Percentiles rank a stretch among this genome's conserved stretches.
These are phyloP conservation scores for Bagarius yarrelli DNA, from an alignment of 2,113 vertebrate genomes.

Conservation along the genomic window DNA sequence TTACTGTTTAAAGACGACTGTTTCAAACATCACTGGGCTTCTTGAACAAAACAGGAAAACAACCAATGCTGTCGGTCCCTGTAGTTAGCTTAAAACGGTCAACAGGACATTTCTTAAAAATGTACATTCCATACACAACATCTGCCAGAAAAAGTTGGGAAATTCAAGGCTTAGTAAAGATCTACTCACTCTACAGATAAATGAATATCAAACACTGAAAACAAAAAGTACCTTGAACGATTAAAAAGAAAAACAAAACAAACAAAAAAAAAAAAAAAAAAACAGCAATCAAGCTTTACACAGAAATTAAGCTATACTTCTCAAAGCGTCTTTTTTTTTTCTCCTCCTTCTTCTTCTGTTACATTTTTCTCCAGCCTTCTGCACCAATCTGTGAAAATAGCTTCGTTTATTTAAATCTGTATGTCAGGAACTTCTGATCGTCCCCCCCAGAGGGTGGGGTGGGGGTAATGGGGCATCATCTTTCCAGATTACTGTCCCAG, in stretches of 20 bases:
- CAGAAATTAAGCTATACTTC: background rate
- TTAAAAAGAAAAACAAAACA: no score
- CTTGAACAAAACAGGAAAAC: conserved; percentile 52
- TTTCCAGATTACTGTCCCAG: background rate
- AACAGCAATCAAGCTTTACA: conserved; percentile 47
- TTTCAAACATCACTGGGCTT: conserved; percentile 7
- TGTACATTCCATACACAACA: conserved; percentile 69
- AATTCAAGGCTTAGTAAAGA: conserved; percentile 75
- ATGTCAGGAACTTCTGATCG: background rate
- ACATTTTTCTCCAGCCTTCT: background rate
- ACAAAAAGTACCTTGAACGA: conserved; percentile 13
- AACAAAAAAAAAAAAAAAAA: no score
- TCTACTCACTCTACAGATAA: conserved; percentile 67
- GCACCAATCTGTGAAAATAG: conserved; percentile 16
- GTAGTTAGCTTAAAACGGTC: conserved; percentile 68
- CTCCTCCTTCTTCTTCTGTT: background rate
- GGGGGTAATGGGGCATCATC: background rate
- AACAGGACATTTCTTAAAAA: conserved; percentile 51
- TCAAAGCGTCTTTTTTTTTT: background rate
- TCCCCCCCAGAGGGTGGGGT: no score
- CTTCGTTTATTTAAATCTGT: conserved; percentile 1
- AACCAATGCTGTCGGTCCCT: conserved; percentile 71
- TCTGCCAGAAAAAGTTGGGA: conserved; percentile 30
- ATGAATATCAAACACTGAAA: conserved; percentile 54
- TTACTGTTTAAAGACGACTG: conserved; percentile 52